Evolutionary conservation across 2,113 vertebrate genomes (phyloP).

Genomic region (Gyps fulvus): DNA sequence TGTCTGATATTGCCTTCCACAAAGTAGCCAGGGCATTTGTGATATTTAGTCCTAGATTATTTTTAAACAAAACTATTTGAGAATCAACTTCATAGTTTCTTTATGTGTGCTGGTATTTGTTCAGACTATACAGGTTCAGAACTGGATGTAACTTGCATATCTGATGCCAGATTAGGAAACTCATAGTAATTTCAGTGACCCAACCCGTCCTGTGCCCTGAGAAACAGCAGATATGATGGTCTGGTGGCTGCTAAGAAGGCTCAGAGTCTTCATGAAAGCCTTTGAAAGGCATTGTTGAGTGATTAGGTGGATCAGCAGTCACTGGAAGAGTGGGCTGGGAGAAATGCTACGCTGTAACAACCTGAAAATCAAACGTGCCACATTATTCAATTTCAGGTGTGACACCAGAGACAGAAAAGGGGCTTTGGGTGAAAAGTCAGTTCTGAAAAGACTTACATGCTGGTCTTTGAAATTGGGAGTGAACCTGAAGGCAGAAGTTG

Average conservation of each 20-base stretch:
- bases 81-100: neutral
- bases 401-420: neutral
- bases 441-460: neutral
- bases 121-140: neutral
- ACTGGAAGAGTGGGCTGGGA: neutral
- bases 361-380: neutral
- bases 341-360: rapidly evolving
- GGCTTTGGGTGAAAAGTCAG: neutral
- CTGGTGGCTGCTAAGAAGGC: neutral
- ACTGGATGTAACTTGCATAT: neutral
- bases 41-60: neutral
- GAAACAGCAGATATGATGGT: neutral
- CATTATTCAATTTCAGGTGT: neutral
- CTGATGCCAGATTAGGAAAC: neutral
- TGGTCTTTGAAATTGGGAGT: neutral
- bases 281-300: neutral
- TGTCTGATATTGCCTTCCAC: neutral
- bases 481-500: neutral
- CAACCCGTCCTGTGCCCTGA: neutral
- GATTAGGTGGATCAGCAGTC: neutral
- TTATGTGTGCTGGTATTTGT: neutral
- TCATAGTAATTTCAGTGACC: neutral
- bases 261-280: neutral
- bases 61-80: neutral
- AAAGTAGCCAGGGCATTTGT: neutral